These are phyloP conservation scores for Synanthedon formicaeformis DNA, from an alignment of 2,888 invertebrate species.

Conservation along the genomic window DNA sequence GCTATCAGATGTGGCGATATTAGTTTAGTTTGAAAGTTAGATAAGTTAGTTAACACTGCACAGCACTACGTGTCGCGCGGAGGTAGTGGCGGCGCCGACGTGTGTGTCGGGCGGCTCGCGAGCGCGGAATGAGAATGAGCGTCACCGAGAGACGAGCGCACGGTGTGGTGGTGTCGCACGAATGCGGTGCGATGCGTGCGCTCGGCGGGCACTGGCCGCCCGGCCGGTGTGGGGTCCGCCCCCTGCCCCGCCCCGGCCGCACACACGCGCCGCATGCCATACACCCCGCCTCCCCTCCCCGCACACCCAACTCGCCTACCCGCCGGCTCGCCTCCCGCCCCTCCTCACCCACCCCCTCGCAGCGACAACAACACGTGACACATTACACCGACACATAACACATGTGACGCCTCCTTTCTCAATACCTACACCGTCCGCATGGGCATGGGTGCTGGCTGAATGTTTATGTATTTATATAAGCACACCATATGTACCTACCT, in stretches of 20 bases:
- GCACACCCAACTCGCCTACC: constrained; percentile 28
- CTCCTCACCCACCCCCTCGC: constrained; percentile 16
- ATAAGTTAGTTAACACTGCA: constrained; percentile 27
- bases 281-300: constrained; percentile 13
- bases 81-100: constrained; percentile 30
- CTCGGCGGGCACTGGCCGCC: constrained; percentile 1
- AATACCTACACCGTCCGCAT: constrained; percentile 5
- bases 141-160: constrained; percentile 2
- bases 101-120: constrained; percentile 44
- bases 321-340: constrained; percentile 26
- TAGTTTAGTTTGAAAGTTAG: not conserved
- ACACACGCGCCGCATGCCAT: constrained; percentile 24
- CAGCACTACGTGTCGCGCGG: constrained; percentile 18
- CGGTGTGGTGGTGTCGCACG: constrained; percentile 7
- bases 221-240: constrained; percentile 41
- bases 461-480: too few relatives aligned
- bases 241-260: constrained; percentile 46
- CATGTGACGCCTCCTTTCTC: constrained; percentile 61
- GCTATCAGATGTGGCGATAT: not conserved
- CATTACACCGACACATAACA: constrained; percentile 45
- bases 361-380: constrained; percentile 37
- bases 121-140: constrained; percentile 45
- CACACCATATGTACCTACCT: too few relatives aligned
- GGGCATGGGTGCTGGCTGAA: too few relatives aligned
- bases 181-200: constrained; percentile 1